Percentiles rank a stretch among this genome's conserved stretches.
Evolutionary conservation across 2,113 vertebrate genomes (phyloP).

Genomic region (Pygoscelis adeliae): DNA sequence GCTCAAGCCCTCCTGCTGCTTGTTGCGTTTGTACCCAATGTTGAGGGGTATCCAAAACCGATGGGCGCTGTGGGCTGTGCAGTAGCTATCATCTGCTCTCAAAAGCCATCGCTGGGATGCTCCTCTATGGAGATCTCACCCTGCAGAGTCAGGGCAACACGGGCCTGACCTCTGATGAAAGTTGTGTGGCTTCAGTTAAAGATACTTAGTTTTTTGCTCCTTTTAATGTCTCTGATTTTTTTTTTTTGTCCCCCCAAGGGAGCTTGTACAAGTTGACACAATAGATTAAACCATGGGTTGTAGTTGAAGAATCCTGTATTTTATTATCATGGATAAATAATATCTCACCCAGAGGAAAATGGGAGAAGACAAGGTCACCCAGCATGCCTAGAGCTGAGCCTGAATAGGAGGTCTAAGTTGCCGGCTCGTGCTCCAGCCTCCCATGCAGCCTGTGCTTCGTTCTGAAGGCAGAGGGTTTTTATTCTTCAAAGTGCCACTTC

Average conservation of each 20-base stretch:
- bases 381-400: conserved; percentile 11
- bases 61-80: not conserved
- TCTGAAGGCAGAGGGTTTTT: conserved; percentile 39
- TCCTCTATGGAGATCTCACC: not conserved
- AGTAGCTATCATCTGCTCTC: not conserved
- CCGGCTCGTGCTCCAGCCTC: not conserved
- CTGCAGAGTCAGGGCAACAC: not conserved
- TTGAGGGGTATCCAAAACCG: not conserved
- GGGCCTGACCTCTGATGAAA: not conserved
- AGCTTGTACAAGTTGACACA: not conserved
- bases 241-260: not conserved
- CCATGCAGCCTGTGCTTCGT: not conserved
- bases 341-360: conserved; percentile 12
- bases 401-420: conserved; percentile 6
- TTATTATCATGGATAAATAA: conserved; percentile 39
- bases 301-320: conserved; percentile 1
- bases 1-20: not conserved
- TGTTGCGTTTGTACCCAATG: not conserved
- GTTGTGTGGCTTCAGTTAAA: not conserved
- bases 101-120: not conserved
- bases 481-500: conserved; percentile 52
- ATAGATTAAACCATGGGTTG: not conserved
- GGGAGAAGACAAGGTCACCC: conserved; percentile 32
- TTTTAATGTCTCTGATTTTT: not conserved
- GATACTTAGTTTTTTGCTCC: not conserved